Evolutionary conservation across 30 jellyfish, hydroid and myxozoan genomes (phyloP).

Genomic region (Morbakka virulenta): DNA sequence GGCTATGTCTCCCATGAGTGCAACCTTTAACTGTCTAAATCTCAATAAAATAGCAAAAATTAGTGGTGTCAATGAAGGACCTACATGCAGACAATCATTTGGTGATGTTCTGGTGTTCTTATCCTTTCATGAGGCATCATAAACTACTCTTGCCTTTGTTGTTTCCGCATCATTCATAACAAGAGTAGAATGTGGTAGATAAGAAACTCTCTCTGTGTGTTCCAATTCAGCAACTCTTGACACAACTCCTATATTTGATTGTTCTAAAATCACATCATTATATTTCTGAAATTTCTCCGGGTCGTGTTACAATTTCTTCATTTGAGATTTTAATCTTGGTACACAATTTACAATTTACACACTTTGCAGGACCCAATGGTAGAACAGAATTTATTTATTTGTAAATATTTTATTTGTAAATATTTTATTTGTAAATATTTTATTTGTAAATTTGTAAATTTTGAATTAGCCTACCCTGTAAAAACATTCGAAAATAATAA

Average conservation of each 20-base stretch:
- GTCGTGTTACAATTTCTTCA: conserved; percentile 10
- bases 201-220: neutral
- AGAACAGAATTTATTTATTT: no score
- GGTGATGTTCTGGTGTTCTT: conserved; percentile 3
- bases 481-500: no score
- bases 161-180: conserved; percentile 26
- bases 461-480: no score
- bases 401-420: no score
- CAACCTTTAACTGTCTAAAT: conserved; percentile 8
- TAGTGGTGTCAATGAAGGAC: conserved; percentile 24
- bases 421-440: no score
- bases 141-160: conserved; percentile 33
- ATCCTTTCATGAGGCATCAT: conserved; percentile 23
- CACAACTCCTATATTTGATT: conserved; percentile 13
- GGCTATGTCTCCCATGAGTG: neutral
- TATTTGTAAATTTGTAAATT: no score
- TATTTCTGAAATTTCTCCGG: neutral
- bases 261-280: no score
- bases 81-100: conserved; percentile 48
- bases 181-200: conserved; percentile 32
- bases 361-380: no score
- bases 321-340: neutral
- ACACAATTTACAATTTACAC: neutral
- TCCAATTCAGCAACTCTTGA: conserved; percentile 25
- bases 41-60: conserved; percentile 30